Base-by-base conservation (phyloP, 2,113 vertebrate genomes). In the Laterallus jamaicensis region DNA sequence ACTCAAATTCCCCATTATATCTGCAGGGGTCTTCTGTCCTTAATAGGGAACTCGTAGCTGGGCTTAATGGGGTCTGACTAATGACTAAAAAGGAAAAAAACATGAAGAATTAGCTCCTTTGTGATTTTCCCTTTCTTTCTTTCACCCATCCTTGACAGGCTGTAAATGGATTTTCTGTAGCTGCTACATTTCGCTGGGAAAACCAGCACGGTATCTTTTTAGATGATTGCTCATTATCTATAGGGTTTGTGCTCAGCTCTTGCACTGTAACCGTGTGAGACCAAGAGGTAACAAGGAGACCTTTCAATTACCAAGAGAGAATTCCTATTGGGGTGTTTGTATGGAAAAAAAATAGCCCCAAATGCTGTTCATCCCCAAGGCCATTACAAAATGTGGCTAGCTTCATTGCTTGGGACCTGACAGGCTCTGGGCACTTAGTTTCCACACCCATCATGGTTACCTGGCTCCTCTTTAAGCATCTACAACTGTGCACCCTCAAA, bases 141-240 rank as follows among this genome's bases (percentile, higher is more conserved):
- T 82, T 82, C 82, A 74, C 31, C 32, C 71, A 40, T 63, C 67
- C 81, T 87, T 79, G 64, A 90, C 71, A 83, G 60, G 68, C 76
- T 90, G 79, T 63, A 95, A 90, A 94, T 88, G 79, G 90, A 83
- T 96, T 95, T 93, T 89, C 79, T 67, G 71, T 87, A 87, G 87
- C 78, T 93, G 70, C 63, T 50, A 14, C 60, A 7, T 82, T 82
- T 88, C 68, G 25, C 60, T 70, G 83, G 71, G 88, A 81, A 77
- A 83, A 94, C 52, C 56, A 93, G 42, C 76, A 68, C 1, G 16
- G 26, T 70, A 20, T 76, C 60, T 31, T 81, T 85, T 86, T 74
- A 70, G 85, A 17, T 94, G 84, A 52, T 88, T 70, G 70, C 47
- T 90, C 56, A 49, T 64, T 78, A 68, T 86, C 68, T 75, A 6